phyloP scores from a whole-genome alignment of 2,113 vertebrate species.

The Esox niger region DNA sequence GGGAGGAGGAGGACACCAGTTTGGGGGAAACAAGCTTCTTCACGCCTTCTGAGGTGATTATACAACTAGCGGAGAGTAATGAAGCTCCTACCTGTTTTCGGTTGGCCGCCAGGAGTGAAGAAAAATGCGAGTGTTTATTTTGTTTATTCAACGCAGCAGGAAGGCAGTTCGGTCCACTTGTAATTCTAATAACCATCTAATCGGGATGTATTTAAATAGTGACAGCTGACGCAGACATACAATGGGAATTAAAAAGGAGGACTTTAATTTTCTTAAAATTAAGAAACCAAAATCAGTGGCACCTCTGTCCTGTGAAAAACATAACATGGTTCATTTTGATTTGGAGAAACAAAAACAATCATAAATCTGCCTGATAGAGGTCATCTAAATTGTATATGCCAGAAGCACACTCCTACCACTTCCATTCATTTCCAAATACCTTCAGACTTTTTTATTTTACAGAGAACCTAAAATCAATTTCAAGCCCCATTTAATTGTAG shows the following conservation, averaged over 20 bases:
- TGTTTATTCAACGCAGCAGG: neutral
- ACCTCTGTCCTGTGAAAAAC: constrained; percentile 21
- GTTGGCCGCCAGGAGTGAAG: constrained; percentile 37
- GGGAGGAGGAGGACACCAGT: constrained; percentile 29
- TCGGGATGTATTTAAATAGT: constrained; percentile 13
- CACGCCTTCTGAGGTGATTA: constrained; percentile 44
- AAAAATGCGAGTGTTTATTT: constrained; percentile 9
- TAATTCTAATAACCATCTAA: neutral
- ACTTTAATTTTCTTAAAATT: constrained; percentile 35
- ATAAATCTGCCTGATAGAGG: constrained; percentile 44
- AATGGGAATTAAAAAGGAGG: constrained; percentile 30
- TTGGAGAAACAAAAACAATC: constrained; percentile 60
- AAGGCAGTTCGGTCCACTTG: neutral
- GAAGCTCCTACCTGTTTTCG: constrained; percentile 47
- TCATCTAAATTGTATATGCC: constrained; percentile 30
- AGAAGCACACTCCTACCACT: neutral
- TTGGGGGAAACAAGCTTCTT: constrained; percentile 47
- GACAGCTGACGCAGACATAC: constrained; percentile 30
- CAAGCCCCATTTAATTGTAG: constrained; percentile 70
- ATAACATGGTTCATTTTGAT: constrained; percentile 58
- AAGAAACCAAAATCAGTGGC: constrained; percentile 35
- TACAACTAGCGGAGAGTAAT: constrained; percentile 42
- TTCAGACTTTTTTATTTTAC: constrained; percentile 55
- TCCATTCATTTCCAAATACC: constrained; percentile 43
- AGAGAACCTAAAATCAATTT: constrained; percentile 71